Conservation (phyloP, 2,113 vertebrate genomes). For the Ictidomys tridecemlineatus region DNA sequence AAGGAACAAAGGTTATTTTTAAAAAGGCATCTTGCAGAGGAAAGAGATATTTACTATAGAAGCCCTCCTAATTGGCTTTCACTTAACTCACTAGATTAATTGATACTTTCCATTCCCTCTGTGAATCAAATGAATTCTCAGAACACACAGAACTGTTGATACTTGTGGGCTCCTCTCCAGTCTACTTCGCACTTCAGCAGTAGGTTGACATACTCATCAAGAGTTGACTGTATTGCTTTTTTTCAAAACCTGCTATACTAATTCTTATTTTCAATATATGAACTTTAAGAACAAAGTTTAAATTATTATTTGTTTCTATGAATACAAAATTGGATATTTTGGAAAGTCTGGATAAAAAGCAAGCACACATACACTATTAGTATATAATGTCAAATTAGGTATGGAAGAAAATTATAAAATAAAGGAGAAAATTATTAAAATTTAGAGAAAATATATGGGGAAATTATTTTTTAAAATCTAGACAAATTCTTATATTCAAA, state of each 20-base stretch:
- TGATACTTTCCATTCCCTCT: background rate
- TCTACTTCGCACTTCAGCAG: background rate
- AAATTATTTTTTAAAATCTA: background rate
- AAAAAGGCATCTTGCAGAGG: background rate
- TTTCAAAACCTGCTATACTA: background rate
- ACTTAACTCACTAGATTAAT: background rate
- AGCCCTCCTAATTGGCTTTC: background rate
- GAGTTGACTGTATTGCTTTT: background rate
- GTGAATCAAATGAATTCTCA: background rate
- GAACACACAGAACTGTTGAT: background rate
- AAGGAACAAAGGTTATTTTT: background rate
- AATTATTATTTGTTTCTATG: slow-evolving; percentile 21
- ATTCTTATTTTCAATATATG: slow-evolving; percentile 31
- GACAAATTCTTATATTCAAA: background rate
- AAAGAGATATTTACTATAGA: background rate
- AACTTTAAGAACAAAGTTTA: background rate
- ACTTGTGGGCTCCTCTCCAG: background rate
- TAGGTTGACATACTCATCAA: background rate
- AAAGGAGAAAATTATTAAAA: slow-evolving; percentile 11
- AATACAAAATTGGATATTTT: slow-evolving; percentile 40
- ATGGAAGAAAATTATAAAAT: slow-evolving; percentile 41
- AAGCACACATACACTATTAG: background rate
- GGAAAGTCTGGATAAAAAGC: slow-evolving; percentile 27
- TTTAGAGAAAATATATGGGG: background rate
- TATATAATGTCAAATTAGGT: background rate